Conservation (phyloP, 2,797 vertebrate species). For the Aulostomus chinensis region DNA sequence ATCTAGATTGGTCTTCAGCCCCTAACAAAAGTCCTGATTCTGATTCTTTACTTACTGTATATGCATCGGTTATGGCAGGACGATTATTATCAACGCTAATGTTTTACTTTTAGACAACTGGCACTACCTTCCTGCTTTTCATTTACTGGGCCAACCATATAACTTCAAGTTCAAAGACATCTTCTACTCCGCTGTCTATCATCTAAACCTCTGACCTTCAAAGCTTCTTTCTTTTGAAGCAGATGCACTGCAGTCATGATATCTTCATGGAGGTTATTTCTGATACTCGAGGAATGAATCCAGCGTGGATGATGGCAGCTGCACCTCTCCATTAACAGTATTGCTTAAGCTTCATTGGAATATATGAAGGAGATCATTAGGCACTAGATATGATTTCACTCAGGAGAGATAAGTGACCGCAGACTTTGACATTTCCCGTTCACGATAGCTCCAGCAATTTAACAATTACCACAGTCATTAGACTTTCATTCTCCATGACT, state of each 20-base stretch:
- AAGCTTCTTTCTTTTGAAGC: too few species aligned
- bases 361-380: conserved; percentile 59
- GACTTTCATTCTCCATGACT: conserved; percentile 57
- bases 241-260: too few species aligned
- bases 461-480: conserved; percentile 58
- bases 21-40: too few species aligned
- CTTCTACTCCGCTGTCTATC: too few species aligned
- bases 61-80: too few species aligned
- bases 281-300: conserved; percentile 46
- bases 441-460: conserved; percentile 46
- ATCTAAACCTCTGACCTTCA: conserved; percentile 53
- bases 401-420: conserved; percentile 53
- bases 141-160: too few species aligned
- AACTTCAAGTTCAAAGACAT: too few species aligned
- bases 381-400: conserved; percentile 58
- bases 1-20: conserved; percentile 4
- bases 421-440: conserved; percentile 50
- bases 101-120: too few species aligned
- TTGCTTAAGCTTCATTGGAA: conserved; percentile 38
- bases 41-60: too few species aligned
- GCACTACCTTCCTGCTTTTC: too few species aligned
- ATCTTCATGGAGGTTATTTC: conserved; percentile 44
- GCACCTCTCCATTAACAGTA: conserved; percentile 40
- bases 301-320: conserved; percentile 7
- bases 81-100: too few species aligned